Conservation (phyloP, 2,797 vertebrate species). For the Notolabrus celidotus region DNA sequence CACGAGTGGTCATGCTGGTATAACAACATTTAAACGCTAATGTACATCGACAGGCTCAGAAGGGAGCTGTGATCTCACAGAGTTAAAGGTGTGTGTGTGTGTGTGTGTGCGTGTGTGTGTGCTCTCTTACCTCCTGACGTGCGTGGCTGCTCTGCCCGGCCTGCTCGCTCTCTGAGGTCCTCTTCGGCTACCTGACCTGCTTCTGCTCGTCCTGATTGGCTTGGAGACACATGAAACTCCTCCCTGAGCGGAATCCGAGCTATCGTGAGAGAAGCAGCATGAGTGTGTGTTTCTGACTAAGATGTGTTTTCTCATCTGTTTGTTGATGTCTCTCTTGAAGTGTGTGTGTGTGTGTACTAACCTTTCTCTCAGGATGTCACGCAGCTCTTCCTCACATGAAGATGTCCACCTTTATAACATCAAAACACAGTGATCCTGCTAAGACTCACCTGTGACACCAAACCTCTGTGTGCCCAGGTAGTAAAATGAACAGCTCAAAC, state of each 20-base stretch:
- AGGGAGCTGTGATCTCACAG: slow-evolving; percentile 31
- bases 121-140: slow-evolving; percentile 78
- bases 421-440: not conserved
- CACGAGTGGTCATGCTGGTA: slow-evolving; percentile 8
- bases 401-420: slow-evolving; percentile 5
- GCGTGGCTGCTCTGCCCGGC: slow-evolving; percentile 72
- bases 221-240: slow-evolving; percentile 57
- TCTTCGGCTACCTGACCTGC: slow-evolving; percentile 82
- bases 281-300: not conserved
- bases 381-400: slow-evolving; percentile 1
- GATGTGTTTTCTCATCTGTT: not conserved
- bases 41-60: slow-evolving; percentile 18
- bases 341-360: slow-evolving; percentile 9
- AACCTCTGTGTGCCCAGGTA: slow-evolving; percentile 22
- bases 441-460: slow-evolving; percentile 18
- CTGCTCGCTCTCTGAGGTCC: slow-evolving; percentile 78
- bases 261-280: slow-evolving; percentile 44
- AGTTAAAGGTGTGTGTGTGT: slow-evolving; percentile 47
- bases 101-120: slow-evolving; percentile 35
- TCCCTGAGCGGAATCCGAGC: slow-evolving; percentile 65
- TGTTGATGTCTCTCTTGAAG: not conserved
- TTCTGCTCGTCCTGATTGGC: slow-evolving; percentile 76
- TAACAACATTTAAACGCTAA: slow-evolving; percentile 23
- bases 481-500: slow-evolving; percentile 58
- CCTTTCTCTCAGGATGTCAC: slow-evolving; percentile 2